A percentile compares a stretch with the other conserved stretches of the same genome.
These are phyloP conservation scores for Liodrosophila aerea DNA, from an alignment of 2,888 invertebrate genomes.

Conservation along the genomic window DNA sequence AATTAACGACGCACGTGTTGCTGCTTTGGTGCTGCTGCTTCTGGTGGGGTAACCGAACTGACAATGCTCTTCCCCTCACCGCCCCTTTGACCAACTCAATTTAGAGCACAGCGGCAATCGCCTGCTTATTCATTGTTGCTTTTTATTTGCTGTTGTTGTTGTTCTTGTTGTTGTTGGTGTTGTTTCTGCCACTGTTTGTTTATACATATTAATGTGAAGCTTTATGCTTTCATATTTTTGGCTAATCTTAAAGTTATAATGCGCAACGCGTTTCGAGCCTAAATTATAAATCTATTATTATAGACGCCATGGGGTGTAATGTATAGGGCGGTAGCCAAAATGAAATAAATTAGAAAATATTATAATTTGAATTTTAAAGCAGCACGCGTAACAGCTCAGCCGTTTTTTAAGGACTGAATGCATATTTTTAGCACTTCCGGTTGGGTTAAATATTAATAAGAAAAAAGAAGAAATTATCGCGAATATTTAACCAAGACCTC, in stretches of 20 bases:
- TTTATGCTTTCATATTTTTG: constrained; percentile 18
- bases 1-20: constrained; percentile 72
- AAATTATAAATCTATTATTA: constrained; percentile 58
- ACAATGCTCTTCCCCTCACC: constrained; percentile 4
- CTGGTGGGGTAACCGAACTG: constrained; percentile 50
- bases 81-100: constrained; percentile 10
- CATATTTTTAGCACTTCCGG: constrained; percentile 19
- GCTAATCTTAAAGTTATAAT: constrained; percentile 46
- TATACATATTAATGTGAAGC: constrained; percentile 48
- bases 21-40: constrained; percentile 59
- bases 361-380: constrained; percentile 15
- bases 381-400: constrained; percentile 5
- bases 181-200: constrained; percentile 45
- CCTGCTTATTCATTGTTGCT: background rate
- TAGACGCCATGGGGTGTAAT: constrained; percentile 54
- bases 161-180: constrained; percentile 21
- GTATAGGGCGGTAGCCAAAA: constrained; percentile 36
- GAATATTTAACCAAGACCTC: background rate
- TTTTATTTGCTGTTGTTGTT: constrained; percentile 22
- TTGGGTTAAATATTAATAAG: background rate
- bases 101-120: constrained; percentile 21
- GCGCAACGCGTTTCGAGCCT: constrained; percentile 42
- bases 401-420: constrained; percentile 3
- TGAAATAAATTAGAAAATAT: background rate
- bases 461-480: too few relatives aligned